phyloP scores from a whole-genome alignment of 2,113 vertebrate genomes.

The Neolamprologus toae region DNA sequence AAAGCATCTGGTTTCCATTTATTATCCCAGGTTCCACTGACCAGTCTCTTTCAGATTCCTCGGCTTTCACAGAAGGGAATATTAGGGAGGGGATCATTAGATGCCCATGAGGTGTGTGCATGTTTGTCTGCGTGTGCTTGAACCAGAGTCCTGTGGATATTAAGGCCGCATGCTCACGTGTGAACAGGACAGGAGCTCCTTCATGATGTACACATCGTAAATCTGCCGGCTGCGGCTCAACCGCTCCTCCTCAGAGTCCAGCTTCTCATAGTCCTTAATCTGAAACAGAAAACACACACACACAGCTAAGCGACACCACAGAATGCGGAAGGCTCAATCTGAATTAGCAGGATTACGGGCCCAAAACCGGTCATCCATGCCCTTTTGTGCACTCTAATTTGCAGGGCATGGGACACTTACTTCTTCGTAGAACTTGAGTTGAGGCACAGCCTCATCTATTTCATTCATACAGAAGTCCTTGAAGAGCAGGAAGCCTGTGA shows the following conservation, averaged over 20 bases:
- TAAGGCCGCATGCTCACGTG: slow-evolving; percentile 74
- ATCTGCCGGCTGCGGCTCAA: slow-evolving; percentile 86
- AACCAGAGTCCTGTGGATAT: neutral
- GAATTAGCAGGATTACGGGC: slow-evolving; percentile 32
- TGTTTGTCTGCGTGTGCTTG: neutral
- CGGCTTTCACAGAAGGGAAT: neutral
- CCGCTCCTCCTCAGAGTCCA: slow-evolving; percentile 90
- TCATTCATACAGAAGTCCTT: slow-evolving; percentile 96
- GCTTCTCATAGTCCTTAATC: slow-evolving; percentile 87
- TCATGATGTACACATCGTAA: slow-evolving; percentile 95
- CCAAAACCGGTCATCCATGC: neutral
- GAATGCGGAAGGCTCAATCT: neutral
- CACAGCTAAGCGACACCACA: neutral
- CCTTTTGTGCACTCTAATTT: slow-evolving; percentile 4
- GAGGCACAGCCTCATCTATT: slow-evolving; percentile 92
- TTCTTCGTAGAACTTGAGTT: slow-evolving; percentile 98
- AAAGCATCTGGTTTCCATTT: neutral
- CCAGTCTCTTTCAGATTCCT: neutral
- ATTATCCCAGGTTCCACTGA: neutral
- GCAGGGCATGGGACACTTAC: slow-evolving; percentile 58
- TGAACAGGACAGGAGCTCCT: slow-evolving; percentile 93
- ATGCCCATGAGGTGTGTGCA: neutral
- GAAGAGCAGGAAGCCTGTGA: slow-evolving; percentile 90
- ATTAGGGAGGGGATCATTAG: neutral
- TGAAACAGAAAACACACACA: neutral